Percentiles rank a stretch among this genome's conserved stretches.
These are phyloP conservation scores for Pholis gunnellus DNA, from an alignment of 2,113 vertebrate species.

Conservation along the genomic window DNA sequence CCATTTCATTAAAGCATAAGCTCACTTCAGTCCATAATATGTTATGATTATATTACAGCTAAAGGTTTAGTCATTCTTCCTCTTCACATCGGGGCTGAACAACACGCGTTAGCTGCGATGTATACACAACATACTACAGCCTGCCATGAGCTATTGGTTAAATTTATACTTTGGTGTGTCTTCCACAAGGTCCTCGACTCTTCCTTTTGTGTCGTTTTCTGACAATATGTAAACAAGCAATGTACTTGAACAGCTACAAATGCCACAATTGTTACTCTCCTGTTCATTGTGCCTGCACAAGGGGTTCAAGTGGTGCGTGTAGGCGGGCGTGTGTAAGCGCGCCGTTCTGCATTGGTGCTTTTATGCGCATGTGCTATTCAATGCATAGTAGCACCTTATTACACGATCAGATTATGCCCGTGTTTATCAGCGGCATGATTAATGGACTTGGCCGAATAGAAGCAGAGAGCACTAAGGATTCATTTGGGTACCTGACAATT, in stretches of 20 bases:
- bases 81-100: background rate
- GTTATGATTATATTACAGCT: background rate
- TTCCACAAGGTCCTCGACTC: conserved; percentile 23
- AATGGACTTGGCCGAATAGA: conserved; percentile 63
- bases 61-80: too few relatives aligned
- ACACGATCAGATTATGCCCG: conserved; percentile 66
- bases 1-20: background rate
- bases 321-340: conserved; percentile 1
- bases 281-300: conserved; percentile 10
- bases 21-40: too few relatives aligned
- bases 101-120: background rate
- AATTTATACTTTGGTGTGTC: background rate
- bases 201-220: conserved; percentile 4
- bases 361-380: conserved; percentile 32
- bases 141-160: background rate
- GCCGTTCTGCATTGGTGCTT: conserved; percentile 2
- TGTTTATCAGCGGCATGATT: conserved; percentile 75
- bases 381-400: conserved; percentile 65
- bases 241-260: background rate
- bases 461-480: conserved; percentile 71
- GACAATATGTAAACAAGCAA: conserved; percentile 13
- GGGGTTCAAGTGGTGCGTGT: conserved; percentile 28
- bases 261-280: background rate
- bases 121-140: background rate
- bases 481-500: conserved; percentile 71